Base-by-base conservation (phyloP, 2,113 vertebrate genomes). In the Chlamydotis undulata region DNA sequence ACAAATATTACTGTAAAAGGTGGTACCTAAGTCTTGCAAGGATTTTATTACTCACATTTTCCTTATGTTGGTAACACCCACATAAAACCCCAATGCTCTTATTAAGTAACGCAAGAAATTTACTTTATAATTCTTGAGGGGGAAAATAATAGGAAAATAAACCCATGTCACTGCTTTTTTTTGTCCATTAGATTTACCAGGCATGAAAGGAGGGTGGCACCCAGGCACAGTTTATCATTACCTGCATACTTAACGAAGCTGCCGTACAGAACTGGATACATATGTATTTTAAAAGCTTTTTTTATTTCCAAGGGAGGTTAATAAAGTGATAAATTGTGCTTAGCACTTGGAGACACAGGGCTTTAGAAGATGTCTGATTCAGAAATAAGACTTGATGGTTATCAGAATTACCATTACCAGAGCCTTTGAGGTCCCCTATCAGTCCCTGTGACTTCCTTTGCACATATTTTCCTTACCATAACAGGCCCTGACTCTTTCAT, bases 101-200 rank as follows among this genome's bases (percentile, higher is more conserved):
- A 96, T 93, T 96, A 97, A 96, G 89, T 93, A 97, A 95, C 82
- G 68, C 82, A 83, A 96, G 61, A 97, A 94, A 97, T 86, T 60
- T 60, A 91, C 50, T 94, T 96, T 89, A 59, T 97, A 91, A 96
- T 91, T 95, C 91, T 97, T 96, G 26, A 61, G 67, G 90, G 55
- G 75, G 92, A 90, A 97, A 98, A 97, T 96, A 95, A 97, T 94
- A 90, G 90, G 96, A 97, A 98, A 94, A 69, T 87, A 96, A 91
- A 96, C 39, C 64, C 14, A 4, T 94, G 59, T 56, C 87, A 45
- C 70, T 75, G 63, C 74, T 90, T 95, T 89, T 37, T 83, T 97
- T 96, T 71, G 81, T 94, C 93, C 47, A 92, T 94, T 97, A 93
- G 75, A 85, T 83, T 95, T 96, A 87, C 52, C 91, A 56, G 56